Evolutionary conservation across 2,888 invertebrate species (phyloP), one percentile per base, ranked within the genome.

Genomic region (Phasia obesa): DNA sequence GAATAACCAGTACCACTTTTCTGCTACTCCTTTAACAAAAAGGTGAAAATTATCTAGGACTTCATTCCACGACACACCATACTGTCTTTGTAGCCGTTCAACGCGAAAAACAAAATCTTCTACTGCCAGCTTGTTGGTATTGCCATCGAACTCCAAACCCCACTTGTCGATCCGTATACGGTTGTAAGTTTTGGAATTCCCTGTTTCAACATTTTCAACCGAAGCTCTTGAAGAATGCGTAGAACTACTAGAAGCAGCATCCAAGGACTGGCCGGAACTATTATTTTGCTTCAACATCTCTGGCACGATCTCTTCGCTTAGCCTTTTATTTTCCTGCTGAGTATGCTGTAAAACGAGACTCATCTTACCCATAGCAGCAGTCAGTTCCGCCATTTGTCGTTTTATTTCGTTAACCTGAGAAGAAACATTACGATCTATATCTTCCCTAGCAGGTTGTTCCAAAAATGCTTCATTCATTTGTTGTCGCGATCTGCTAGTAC

Each of bases 31-130:
- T 13, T 31, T 13, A 3, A 74, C 42, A 1, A 74, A 31, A 5
- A 38, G 25, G 19, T 74, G 73, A 15, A 74, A 74, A 25, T 74
- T 51, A 21, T 19, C 74, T 6, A 44, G 21, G 5, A 74, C 55
- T 21, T 74, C 53, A 4, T 21, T 35, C 64, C 74, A 74, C 0
- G 53, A 53, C n/a, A 64, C 17, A 0, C 23, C 17, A 11, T 74
- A 64, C 7, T 55, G 44, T n/a, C n/a, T 6, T 15, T 74, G 64
- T 1, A 74, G 17, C 1, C 23, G 42, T 15, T 74, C 55, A 2
- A 74, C n/a, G 1, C 74, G 55, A 11, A 59, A 59, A 2, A 59
- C 21, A 4, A 59, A 38, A 21, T 35, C 35, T 59, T 59, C 59
- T 3, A 59, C 38, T 4, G 59, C 38, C 19, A 59, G 4, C 6